Conservation (phyloP, 1,140 invertebrate species). For the Neomicropteryx cornuta region DNA sequence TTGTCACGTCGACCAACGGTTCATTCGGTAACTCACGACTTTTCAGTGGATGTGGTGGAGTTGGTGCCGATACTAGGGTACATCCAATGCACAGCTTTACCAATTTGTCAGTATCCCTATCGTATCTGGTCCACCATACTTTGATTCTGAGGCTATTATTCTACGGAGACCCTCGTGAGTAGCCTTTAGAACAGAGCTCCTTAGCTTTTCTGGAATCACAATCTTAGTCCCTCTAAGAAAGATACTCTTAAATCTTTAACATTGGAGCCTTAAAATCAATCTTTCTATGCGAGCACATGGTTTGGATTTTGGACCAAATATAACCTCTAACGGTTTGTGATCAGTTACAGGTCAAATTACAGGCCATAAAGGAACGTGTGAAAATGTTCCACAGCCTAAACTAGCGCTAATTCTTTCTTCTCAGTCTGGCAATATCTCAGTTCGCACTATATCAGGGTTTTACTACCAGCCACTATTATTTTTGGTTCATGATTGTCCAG, state of each 20-base stretch:
- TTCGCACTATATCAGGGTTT: constrained; percentile 16
- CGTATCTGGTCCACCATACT: constrained; percentile 37
- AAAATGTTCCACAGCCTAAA: constrained; percentile 11
- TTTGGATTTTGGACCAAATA: constrained; percentile 17
- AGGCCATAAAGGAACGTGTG: constrained; percentile 15
- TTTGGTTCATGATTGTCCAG: constrained; percentile 8
- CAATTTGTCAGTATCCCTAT: constrained; percentile 26
- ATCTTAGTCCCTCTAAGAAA: constrained; percentile 5
- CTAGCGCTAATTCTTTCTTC: constrained; percentile 17
- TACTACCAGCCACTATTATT: constrained; percentile 18
- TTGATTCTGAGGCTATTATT: constrained; percentile 31
- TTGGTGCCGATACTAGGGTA: constrained; percentile 15
- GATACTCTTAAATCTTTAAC: constrained; percentile 11
- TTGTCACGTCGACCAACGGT: constrained; percentile 23
- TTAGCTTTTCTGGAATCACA: constrained; percentile 9
- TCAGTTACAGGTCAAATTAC: constrained; percentile 22
- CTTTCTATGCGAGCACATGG: constrained; percentile 18
- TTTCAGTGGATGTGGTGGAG: constrained; percentile 17
- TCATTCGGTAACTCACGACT: constrained; percentile 16
- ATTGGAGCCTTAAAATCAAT: constrained; percentile 12
- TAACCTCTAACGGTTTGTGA: constrained; percentile 21
- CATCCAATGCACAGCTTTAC: constrained; percentile 28
- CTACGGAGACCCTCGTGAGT: constrained; percentile 34
- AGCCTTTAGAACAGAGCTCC: constrained; percentile 11
- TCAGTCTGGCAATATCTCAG: constrained; percentile 22